Conservation (phyloP, 1,140 invertebrate species). For the Caenorhabditis remanei region DNA sequence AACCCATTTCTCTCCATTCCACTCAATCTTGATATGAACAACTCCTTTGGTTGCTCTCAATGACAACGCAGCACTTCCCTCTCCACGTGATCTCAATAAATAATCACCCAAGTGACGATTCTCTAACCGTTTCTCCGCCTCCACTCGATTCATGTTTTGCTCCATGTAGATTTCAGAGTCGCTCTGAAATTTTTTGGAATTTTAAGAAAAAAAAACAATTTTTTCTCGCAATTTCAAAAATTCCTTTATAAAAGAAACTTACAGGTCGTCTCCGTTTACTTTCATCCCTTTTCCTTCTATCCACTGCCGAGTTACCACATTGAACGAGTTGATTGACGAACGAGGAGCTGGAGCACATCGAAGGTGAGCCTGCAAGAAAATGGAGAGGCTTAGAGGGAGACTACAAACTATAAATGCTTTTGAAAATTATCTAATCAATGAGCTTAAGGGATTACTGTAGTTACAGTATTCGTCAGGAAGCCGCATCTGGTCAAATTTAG, state of each 20-base stretch:
- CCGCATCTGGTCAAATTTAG: too few relatives aligned
- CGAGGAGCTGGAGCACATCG: constrained; percentile 42
- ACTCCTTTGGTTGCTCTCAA: constrained; percentile 50
- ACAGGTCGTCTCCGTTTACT: constrained; percentile 32
- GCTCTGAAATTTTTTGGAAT: constrained; percentile 1
- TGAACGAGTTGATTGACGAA: constrained; percentile 45
- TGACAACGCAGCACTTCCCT: constrained; percentile 56
- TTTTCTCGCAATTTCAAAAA: not conserved
- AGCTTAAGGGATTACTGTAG: too few relatives aligned
- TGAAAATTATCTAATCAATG: not conserved
- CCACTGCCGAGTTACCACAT: constrained; percentile 19
- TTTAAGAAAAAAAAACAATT: too few relatives aligned
- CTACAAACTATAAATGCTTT: too few relatives aligned
- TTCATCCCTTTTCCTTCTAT: not conserved
- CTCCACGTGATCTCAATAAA: constrained; percentile 35
- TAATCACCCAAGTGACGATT: constrained; percentile 39
- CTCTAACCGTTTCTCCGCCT: constrained; percentile 60
- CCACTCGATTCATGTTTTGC: constrained; percentile 57
- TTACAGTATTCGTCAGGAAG: too few relatives aligned
- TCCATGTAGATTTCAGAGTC: constrained; percentile 51
- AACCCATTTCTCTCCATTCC: constrained; percentile 60
- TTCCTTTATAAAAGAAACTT: not conserved
- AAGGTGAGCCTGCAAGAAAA: constrained; percentile 26
- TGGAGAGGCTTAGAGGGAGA: not conserved
- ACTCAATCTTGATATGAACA: constrained; percentile 61